Evolutionary conservation across 2,888 invertebrate species (phyloP), one percentile per base, ranked within the genome.

Genomic region (Torymus auratus): DNA sequence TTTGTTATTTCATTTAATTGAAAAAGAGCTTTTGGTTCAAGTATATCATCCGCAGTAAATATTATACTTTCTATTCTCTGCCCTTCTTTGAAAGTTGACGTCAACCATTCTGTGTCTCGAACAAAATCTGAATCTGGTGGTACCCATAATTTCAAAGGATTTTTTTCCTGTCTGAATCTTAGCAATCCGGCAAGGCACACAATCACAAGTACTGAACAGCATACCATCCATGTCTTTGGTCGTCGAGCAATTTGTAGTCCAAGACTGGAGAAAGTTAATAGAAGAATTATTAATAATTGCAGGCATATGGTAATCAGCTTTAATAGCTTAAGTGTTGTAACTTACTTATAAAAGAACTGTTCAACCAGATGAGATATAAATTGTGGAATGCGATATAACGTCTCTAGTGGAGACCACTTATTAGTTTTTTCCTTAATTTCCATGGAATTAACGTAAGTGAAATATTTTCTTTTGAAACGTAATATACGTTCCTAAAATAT

Each of bases 71-170:
- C 94, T 14, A 93, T 88, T 82, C 95, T 92, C 86, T 94, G 93
- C 12, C 93, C 94, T 71, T 93, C 93, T 79, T 94, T 93, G 89
- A 95, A 94, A 81, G 93, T 94, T 17, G 93, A 91, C 88, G 95
- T 93, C 79, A 95, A 92, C 95, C 96, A 96, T 86, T 95, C 93
- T 4, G 95, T 94, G 85, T 95, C 94, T 83, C 91, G 89, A 60
- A 93, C 92, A 88, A 95, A 96, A 81, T 94, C 93, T 0, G 95
- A 95, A 61, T 95, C 93, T 61, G 93, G 93, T 13, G 95, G 95
- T 23, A 96, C 94, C 96, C 96, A 96, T 84, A 96, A 90, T 86
- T 94, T 94, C 86, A 95, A 90, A 0, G 96, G 95, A 90, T 95
- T 94, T 87, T 94, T 95, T 91, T 96, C 96, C 88, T 94, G 94